Evolutionary conservation across 2,888 invertebrate genomes (phyloP).

Genomic region (Eudemis profundana): DNA sequence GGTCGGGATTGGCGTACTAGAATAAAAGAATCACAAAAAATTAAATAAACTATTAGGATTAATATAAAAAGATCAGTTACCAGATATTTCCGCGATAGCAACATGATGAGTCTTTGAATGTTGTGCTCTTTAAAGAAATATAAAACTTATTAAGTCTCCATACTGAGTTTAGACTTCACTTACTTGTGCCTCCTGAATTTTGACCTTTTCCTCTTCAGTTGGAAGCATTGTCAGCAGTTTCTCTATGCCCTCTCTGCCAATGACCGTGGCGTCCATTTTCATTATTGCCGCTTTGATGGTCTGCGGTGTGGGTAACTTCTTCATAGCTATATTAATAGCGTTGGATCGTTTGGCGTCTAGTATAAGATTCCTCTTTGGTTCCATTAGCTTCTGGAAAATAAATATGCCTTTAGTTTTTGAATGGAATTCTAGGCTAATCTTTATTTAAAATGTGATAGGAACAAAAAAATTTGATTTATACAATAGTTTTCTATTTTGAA

Average conservation of each 20-base stretch:
- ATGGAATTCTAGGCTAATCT: not conserved
- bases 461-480: too few relatives aligned
- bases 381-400: constrained; percentile 73
- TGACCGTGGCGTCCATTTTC: constrained; percentile 99
- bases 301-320: constrained; percentile 98
- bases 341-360: constrained; percentile 99
- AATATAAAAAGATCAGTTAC: too few relatives aligned
- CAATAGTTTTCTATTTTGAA: too few relatives aligned
- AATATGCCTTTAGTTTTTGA: not conserved
- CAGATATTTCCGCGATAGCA: too few relatives aligned
- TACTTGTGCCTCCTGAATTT: constrained; percentile 97
- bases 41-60: too few relatives aligned
- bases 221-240: constrained; percentile 99
- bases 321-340: constrained; percentile 99
- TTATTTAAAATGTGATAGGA: too few relatives aligned
- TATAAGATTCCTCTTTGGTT: constrained; percentile 88
- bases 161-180: not conserved
- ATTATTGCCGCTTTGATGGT: constrained; percentile 99
- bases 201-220: constrained; percentile 97
- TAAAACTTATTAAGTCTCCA: too few relatives aligned
- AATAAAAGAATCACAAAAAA: too few relatives aligned
- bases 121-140: too few relatives aligned
- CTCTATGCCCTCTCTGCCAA: constrained; percentile 99
- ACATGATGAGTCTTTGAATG: too few relatives aligned
- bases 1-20: constrained; percentile 92